phyloP scores from a whole-genome alignment of 2,797 vertebrate genomes.

The Peromyscus melanophrys region DNA sequence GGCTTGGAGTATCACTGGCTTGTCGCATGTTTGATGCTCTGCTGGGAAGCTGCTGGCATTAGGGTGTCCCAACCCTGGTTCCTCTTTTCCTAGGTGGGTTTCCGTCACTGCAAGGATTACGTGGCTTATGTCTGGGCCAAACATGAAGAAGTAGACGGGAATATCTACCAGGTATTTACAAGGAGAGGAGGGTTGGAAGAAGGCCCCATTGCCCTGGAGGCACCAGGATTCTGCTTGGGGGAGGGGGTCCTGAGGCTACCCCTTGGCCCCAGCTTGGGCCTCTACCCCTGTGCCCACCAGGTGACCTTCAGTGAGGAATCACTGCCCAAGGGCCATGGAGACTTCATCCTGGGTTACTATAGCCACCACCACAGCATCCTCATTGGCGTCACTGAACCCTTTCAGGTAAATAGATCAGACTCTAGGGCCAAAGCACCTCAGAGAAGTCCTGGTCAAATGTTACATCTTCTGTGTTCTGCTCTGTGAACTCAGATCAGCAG shows the following conservation, averaged over 20 bases:
- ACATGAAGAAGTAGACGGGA: slow-evolving; percentile 94
- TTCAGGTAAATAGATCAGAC: slow-evolving; percentile 93
- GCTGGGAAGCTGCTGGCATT: slow-evolving; percentile 46
- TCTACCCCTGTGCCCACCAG: slow-evolving; percentile 86
- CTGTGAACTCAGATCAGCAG: not conserved
- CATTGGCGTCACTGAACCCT: slow-evolving; percentile 97
- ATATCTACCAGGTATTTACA: slow-evolving; percentile 91
- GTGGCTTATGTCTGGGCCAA: slow-evolving; percentile 98
- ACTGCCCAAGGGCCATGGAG: slow-evolving; percentile 95
- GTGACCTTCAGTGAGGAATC: slow-evolving; percentile 96
- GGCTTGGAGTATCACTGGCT: not conserved
- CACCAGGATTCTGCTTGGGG: not conserved
- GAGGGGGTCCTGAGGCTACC: not conserved
- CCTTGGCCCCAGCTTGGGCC: slow-evolving; percentile 20
- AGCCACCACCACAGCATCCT: slow-evolving; percentile 96
- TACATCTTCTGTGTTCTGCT: not conserved
- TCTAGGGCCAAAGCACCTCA: not conserved
- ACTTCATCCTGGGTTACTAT: slow-evolving; percentile 98
- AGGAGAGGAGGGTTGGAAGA: not conserved
- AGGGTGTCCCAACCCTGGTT: not conserved
- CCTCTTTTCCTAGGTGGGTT: slow-evolving; percentile 93
- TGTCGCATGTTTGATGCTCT: not conserved
- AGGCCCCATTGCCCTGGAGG: not conserved
- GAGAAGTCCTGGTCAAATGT: not conserved
- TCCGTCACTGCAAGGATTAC: slow-evolving; percentile 98